Conservation (phyloP, 1,140 invertebrate species). For the Campoletis sonorensis region DNA sequence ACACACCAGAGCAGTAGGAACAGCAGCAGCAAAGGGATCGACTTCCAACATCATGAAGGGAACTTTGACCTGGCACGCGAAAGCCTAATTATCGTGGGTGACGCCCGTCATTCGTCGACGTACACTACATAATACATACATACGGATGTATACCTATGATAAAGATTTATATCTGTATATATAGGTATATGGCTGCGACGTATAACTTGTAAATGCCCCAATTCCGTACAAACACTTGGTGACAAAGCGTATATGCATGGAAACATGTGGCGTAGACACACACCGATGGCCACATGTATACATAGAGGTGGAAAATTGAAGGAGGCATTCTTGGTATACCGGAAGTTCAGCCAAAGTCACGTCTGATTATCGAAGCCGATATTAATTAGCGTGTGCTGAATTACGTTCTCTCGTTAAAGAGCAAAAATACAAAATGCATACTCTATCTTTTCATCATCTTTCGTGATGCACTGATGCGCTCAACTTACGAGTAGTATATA, state of each 20-base stretch:
- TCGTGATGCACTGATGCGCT: neutral
- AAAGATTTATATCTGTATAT: neutral
- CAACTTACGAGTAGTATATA: neutral
- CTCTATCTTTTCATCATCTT: neutral
- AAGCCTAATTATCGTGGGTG: constrained; percentile 26
- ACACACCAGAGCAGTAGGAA: neutral
- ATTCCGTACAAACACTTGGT: neutral
- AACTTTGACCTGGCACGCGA: constrained; percentile 31
- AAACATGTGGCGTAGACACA: too few species aligned
- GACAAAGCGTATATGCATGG: neutral
- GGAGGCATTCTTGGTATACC: neutral
- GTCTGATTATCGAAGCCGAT: neutral
- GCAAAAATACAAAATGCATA: neutral
- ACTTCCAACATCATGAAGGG: constrained; percentile 8
- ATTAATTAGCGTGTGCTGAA: constrained; percentile 6
- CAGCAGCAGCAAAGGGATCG: constrained; percentile 13
- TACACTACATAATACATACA: neutral
- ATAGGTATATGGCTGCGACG: neutral
- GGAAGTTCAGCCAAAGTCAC: neutral
- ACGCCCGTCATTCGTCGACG: constrained; percentile 17
- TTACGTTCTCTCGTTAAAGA: neutral
- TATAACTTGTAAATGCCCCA: neutral
- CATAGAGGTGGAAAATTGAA: neutral
- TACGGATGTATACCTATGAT: neutral
- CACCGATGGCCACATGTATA: too few species aligned